Percentiles rank a stretch among this genome's conserved stretches.
Evolutionary conservation across 2,113 vertebrate species (phyloP).

Genomic region (Hymenochirus boettgeri): DNA sequence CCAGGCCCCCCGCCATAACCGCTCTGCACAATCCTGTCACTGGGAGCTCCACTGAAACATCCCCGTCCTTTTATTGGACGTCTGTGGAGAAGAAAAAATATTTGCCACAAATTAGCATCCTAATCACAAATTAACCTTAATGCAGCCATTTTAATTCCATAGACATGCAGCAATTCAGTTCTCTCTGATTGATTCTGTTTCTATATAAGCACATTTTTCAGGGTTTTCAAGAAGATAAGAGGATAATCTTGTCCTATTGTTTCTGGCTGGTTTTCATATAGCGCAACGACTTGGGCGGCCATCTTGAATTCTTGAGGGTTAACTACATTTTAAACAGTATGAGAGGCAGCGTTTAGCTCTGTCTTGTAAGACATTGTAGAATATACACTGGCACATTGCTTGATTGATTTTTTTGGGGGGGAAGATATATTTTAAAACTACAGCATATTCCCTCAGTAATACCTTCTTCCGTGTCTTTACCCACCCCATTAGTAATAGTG

Average conservation of each 20-base stretch:
- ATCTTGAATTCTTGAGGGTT: conserved; percentile 16
- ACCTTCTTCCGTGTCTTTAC: not conserved
- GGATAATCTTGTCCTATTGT: not conserved
- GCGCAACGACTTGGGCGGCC: not conserved
- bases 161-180: too few relatives aligned
- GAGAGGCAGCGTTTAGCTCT: not conserved
- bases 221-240: too few relatives aligned
- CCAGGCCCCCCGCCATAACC: conserved; percentile 31
- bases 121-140: too few relatives aligned
- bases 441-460: not conserved
- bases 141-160: too few relatives aligned
- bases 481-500: conserved; percentile 17
- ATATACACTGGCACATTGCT: conserved; percentile 4
- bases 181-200: too few relatives aligned
- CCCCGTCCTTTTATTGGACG: not conserved
- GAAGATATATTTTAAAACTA: not conserved
- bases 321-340: not conserved
- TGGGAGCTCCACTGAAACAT: conserved; percentile 33
- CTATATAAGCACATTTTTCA: too few relatives aligned
- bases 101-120: not conserved
- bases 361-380: conserved; percentile 5
- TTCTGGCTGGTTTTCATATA: not conserved
- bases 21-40: conserved; percentile 27
- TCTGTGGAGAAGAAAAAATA: conserved; percentile 6
- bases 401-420: conserved; percentile 12